phyloP scores from a whole-genome alignment of 2,797 vertebrate species.

The Lophotriccus pileatus region DNA sequence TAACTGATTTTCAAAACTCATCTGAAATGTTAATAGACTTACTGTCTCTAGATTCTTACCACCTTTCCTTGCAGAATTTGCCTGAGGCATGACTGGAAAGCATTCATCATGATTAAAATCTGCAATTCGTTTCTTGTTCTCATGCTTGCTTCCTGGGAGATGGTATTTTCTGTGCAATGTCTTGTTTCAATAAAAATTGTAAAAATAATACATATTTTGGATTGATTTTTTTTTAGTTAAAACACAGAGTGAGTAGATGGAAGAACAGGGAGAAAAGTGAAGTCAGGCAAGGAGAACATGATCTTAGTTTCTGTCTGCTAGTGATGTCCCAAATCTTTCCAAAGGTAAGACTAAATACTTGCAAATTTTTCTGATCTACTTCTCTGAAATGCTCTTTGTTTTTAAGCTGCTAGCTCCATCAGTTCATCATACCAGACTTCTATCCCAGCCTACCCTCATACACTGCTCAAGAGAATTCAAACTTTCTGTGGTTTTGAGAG shows the following conservation, averaged over 20 bases:
- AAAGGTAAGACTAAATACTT: neutral
- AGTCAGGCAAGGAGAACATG: neutral
- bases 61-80: slow-evolving; percentile 9
- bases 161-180: neutral
- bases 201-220: neutral
- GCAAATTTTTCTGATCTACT: neutral
- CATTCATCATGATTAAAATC: slow-evolving; percentile 29
- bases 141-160: neutral
- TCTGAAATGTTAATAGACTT: slow-evolving; percentile 51
- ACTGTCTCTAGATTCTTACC: slow-evolving; percentile 35
- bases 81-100: slow-evolving; percentile 36
- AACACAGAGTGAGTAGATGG: neutral
- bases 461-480: neutral
- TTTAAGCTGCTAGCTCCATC: neutral
- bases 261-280: neutral
- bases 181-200: neutral
- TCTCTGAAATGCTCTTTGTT: neutral
- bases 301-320: neutral
- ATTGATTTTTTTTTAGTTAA: neutral
- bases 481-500: neutral
- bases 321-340: neutral
- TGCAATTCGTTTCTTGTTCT: neutral
- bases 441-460: neutral
- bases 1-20: slow-evolving; percentile 39
- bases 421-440: neutral